Conservation (phyloP, 2,888 invertebrate species). For the Drymonia ruficornis region DNA sequence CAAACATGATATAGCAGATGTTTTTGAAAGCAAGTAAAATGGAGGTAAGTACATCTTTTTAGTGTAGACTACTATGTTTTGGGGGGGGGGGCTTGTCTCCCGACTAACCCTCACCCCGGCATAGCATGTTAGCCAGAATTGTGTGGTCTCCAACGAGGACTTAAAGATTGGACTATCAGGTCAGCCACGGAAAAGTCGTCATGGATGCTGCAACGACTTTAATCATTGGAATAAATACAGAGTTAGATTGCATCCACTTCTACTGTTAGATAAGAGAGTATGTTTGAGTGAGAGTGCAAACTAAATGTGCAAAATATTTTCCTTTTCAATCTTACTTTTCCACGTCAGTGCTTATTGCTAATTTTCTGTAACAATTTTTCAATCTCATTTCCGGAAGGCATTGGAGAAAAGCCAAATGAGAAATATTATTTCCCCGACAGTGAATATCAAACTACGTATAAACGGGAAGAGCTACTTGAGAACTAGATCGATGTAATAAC, state of each 20-base stretch:
- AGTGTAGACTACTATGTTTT: no score
- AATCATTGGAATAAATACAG: no score
- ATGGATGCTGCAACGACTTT: no score
- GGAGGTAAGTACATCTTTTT: no score
- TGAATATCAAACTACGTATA: constrained; percentile 1
- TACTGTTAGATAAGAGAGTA: no score
- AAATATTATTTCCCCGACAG: neutral
- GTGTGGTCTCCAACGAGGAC: no score
- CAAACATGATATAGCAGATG: neutral
- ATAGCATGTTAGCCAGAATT: no score
- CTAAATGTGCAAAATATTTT: neutral
- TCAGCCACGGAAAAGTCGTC: no score
- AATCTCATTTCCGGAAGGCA: neutral
- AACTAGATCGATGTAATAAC: constrained; percentile 2
- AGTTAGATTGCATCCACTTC: no score
- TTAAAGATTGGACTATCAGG: no score
- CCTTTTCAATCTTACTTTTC: neutral
- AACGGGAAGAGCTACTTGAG: neutral
- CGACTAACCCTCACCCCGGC: no score
- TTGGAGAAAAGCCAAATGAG: neutral
- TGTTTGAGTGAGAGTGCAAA: neutral
- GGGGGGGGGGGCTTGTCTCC: no score
- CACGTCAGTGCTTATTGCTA: neutral
- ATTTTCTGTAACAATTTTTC: constrained; percentile 14
- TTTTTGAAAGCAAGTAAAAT: neutral